phyloP scores from a whole-genome alignment of 2,888 invertebrate genomes.

The Liodrosophila aerea region DNA sequence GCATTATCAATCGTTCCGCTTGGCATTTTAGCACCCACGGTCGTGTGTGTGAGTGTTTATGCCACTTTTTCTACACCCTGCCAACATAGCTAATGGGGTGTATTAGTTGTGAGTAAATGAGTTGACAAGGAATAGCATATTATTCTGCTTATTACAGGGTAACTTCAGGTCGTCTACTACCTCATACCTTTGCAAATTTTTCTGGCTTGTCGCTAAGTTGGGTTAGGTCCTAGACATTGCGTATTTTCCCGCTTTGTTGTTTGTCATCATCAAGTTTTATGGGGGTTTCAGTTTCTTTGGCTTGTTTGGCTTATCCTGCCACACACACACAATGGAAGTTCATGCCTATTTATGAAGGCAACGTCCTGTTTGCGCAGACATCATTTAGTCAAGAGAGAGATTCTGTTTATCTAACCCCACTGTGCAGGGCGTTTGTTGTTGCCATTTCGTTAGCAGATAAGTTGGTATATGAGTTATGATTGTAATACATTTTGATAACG shows the following conservation, averaged over 20 bases:
- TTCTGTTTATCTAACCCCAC: constrained; percentile 34
- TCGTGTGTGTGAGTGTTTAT: constrained; percentile 46
- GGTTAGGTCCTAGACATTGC: constrained; percentile 50
- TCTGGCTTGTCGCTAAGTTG: constrained; percentile 50
- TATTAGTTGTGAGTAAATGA: too few species aligned
- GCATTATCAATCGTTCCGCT: constrained; percentile 75
- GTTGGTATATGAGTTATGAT: constrained; percentile 48
- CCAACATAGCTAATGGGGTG: too few species aligned
- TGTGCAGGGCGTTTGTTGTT: constrained; percentile 1
- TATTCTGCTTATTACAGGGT: too few species aligned
- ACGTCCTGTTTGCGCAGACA: constrained; percentile 40
- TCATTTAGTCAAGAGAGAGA: constrained; percentile 34
- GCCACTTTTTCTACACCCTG: constrained; percentile 30
- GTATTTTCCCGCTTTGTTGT: constrained; percentile 51
- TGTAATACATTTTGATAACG: constrained; percentile 27
- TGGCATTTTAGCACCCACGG: constrained; percentile 72
- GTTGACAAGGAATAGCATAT: too few species aligned
- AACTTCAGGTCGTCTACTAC: neutral
- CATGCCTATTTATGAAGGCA: constrained; percentile 56
- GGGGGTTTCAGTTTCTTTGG: constrained; percentile 42
- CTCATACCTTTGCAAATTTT: constrained; percentile 42
- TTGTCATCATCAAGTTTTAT: constrained; percentile 71
- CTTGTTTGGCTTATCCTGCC: constrained; percentile 52
- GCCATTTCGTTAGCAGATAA: constrained; percentile 37
- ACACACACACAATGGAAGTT: constrained; percentile 50